Conservation (phyloP, 2,797 vertebrate genomes). For the Hyperoplus lanceolatus region DNA sequence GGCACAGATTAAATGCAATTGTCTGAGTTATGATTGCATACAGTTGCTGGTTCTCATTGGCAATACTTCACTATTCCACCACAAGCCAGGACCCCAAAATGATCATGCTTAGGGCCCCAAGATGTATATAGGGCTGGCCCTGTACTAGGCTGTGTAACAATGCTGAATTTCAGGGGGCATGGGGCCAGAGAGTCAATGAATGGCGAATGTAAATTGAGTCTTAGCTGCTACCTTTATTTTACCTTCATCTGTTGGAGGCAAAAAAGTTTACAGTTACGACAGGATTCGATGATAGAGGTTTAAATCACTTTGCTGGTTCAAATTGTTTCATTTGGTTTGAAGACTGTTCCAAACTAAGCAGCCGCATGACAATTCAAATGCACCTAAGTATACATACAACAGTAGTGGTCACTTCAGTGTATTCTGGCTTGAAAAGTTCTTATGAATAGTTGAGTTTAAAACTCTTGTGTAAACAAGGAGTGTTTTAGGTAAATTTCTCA, state of each 20-base stretch:
- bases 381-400: not conserved
- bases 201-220: not conserved
- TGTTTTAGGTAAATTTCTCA: too few relatives aligned
- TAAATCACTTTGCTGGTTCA: not conserved
- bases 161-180: too few relatives aligned
- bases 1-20: too few relatives aligned
- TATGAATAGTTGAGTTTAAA: not conserved
- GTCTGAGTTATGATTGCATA: too few relatives aligned
- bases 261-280: not conserved
- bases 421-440: not conserved
- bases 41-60: too few relatives aligned
- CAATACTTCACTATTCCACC: too few relatives aligned
- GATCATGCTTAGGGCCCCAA: too few relatives aligned
- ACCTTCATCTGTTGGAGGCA: not conserved
- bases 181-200: not conserved
- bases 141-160: too few relatives aligned
- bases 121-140: too few relatives aligned
- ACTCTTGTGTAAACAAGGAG: too few relatives aligned
- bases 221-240: conserved; percentile 5
- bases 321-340: not conserved
- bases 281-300: not conserved
- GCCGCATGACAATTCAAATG: not conserved
- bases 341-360: not conserved
- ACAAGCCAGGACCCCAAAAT: too few relatives aligned
- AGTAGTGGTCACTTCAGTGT: not conserved